Conservation (phyloP, 2,113 vertebrate species). For the Colius striatus region DNA sequence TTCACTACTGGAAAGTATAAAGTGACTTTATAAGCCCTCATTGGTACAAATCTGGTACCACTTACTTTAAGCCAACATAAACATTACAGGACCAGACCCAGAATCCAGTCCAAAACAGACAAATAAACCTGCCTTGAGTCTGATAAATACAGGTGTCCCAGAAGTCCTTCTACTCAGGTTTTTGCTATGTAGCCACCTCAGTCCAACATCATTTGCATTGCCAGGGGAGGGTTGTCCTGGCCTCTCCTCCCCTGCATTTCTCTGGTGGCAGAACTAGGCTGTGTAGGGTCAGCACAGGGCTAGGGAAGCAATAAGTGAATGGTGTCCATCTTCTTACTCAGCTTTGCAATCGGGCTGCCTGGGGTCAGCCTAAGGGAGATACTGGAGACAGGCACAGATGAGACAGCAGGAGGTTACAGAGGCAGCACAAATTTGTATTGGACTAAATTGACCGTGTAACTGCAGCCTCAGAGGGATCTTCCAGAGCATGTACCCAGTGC, state of each 20-base stretch:
- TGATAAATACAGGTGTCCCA: neutral
- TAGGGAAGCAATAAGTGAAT: neutral
- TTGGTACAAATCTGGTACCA: neutral
- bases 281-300: neutral
- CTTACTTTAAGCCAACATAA: neutral
- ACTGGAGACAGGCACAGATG: neutral
- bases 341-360: neutral
- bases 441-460: neutral
- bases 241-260: neutral
- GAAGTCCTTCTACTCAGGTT: neutral
- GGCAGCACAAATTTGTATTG: neutral
- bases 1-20: neutral
- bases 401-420: neutral
- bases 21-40: neutral
- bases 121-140: neutral
- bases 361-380: neutral
- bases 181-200: neutral
- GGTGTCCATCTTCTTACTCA: fast-evolving
- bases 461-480: neutral
- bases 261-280: neutral
- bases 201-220: neutral
- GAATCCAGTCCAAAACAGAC: neutral
- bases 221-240: neutral
- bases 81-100: neutral
- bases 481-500: neutral